phyloP scores from a whole-genome alignment of 2,797 vertebrate species.

The Podarcis siculus region DNA sequence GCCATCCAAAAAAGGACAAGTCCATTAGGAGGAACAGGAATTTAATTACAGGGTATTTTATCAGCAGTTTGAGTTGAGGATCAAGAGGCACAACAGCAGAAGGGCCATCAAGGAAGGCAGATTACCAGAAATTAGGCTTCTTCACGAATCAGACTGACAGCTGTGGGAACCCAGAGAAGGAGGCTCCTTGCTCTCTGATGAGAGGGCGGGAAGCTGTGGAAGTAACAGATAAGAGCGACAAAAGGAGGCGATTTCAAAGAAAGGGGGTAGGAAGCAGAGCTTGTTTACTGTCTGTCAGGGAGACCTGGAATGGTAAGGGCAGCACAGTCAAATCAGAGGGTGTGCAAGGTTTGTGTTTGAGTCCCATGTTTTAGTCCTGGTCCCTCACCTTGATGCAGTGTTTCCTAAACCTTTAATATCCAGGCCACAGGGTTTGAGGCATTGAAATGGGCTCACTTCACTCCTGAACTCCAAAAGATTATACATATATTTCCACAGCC shows the following conservation, averaged over 20 bases:
- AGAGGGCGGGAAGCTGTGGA: not conserved
- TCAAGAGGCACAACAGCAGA: not conserved
- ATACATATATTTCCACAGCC: no score
- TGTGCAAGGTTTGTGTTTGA: not conserved
- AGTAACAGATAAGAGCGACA: not conserved
- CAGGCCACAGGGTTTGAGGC: not conserved
- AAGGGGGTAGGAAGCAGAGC: not conserved
- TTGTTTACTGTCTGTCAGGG: not conserved
- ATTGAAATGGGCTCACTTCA: not conserved
- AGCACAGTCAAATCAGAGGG: not conserved
- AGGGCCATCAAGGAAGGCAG: not conserved
- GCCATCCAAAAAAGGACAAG: not conserved
- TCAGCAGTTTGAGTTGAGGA: not conserved
- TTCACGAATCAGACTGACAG: not conserved
- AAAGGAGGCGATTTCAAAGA: not conserved
- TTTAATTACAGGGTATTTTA: conserved; percentile 11
- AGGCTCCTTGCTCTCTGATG: not conserved
- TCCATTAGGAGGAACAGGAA: not conserved
- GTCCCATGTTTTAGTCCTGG: not conserved
- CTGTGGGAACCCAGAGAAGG: not conserved
- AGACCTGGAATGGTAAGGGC: not conserved
- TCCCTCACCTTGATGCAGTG: no score
- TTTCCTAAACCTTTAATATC: not conserved
- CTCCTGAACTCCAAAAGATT: not conserved
- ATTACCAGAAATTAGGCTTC: not conserved